A percentile compares a stretch with the other conserved stretches of the same genome.
Evolutionary conservation across 2,888 invertebrate species (phyloP).

Genomic region (Cephus pulcher): DNA sequence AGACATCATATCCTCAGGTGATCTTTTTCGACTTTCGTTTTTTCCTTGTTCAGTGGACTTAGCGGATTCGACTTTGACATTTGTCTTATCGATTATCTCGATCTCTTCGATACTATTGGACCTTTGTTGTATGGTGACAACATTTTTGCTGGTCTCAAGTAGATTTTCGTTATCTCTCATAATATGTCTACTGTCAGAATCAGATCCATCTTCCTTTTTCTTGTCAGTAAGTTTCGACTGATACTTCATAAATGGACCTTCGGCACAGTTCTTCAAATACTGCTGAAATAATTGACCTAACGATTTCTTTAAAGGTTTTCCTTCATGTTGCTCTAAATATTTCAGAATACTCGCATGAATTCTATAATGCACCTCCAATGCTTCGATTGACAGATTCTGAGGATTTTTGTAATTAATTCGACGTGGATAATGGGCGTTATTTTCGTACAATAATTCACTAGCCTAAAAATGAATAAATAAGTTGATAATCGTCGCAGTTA

Average conservation of each 20-base stretch:
- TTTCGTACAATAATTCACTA: conserved; percentile 80
- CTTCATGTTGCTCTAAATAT: conserved; percentile 82
- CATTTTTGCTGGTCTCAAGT: conserved; percentile 45
- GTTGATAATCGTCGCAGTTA: neutral
- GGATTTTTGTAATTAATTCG: conserved; percentile 89
- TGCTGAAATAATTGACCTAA: conserved; percentile 73
- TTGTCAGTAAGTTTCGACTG: conserved; percentile 65
- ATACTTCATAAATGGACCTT: conserved; percentile 68
- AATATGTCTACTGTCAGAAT: conserved; percentile 20
- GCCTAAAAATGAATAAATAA: conserved; percentile 69
- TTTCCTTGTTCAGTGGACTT: conserved; percentile 33
- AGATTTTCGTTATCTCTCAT: conserved; percentile 28
- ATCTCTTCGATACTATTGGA: conserved; percentile 53
- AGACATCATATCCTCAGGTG: conserved; percentile 30
- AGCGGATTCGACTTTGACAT: conserved; percentile 21
- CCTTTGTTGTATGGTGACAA: conserved; percentile 35
- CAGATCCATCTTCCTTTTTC: conserved; percentile 34
- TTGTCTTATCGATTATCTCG: conserved; percentile 38
- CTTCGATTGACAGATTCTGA: conserved; percentile 86
- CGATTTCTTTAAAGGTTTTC: conserved; percentile 73
- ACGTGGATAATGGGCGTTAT: conserved; percentile 85
- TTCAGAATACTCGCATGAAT: conserved; percentile 92
- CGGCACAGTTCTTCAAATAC: conserved; percentile 68
- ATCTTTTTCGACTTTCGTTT: conserved; percentile 47
- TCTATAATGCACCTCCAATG: conserved; percentile 86